Evolutionary conservation across 2,797 vertebrate genomes (phyloP).

Genomic region (Syngnathus rostellatus): DNA sequence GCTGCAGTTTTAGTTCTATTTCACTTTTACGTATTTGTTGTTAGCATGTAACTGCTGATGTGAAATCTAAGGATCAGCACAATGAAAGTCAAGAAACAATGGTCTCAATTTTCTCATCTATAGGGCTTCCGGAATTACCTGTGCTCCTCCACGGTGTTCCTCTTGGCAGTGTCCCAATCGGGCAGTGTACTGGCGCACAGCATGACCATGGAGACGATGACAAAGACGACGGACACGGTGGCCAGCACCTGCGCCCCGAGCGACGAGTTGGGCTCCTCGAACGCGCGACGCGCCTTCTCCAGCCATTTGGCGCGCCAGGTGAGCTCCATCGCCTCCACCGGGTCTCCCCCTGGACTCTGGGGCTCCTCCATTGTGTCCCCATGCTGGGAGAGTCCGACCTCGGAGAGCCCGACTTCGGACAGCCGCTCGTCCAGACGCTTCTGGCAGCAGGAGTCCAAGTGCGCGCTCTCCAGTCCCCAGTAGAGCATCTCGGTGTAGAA

Average conservation of each 20-base stretch:
- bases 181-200: conserved; percentile 94
- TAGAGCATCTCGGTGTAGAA: conserved; percentile 99
- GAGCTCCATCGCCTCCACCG: conserved; percentile 37
- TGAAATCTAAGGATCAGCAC: too few relatives aligned
- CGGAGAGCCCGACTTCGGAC: conserved; percentile 77
- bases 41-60: too few relatives aligned
- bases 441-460: conserved; percentile 95
- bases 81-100: background rate
- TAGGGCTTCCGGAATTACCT: conserved; percentile 67
- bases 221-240: conserved; percentile 89
- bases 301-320: conserved; percentile 76
- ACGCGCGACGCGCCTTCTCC: conserved; percentile 86
- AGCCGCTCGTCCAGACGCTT: conserved; percentile 93
- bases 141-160: conserved; percentile 88
- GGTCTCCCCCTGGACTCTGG: conserved; percentile 33
- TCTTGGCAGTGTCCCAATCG: conserved; percentile 93
- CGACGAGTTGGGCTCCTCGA: conserved; percentile 95
- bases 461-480: conserved; percentile 92
- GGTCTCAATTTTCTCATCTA: background rate
- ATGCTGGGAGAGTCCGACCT: conserved; percentile 77
- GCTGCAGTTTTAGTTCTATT: too few relatives aligned
- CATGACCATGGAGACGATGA: conserved; percentile 95
- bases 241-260: conserved; percentile 88
- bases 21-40: too few relatives aligned
- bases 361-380: conserved; percentile 56